These are phyloP conservation scores for Dione vanillae DNA, from an alignment of 2,888 invertebrate genomes.

Conservation along the genomic window DNA sequence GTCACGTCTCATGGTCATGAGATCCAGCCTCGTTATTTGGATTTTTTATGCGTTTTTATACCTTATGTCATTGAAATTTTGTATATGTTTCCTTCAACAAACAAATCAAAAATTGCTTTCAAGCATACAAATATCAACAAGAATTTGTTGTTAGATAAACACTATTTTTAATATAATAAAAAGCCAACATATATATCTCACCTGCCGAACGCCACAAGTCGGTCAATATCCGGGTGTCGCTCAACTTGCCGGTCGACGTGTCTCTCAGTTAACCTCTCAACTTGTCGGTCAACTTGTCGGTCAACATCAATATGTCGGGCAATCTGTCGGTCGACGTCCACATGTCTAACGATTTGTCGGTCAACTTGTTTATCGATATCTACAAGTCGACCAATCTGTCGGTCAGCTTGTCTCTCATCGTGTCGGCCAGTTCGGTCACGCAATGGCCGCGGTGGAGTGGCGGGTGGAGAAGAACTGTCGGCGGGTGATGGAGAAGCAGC, in stretches of 20 bases:
- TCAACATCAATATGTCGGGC: constrained; percentile 7
- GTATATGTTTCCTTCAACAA: too few species aligned
- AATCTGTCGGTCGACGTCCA: constrained; percentile 7
- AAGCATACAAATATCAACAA: too few species aligned
- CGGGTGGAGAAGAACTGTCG: constrained; percentile 77
- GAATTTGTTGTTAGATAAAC: too few species aligned
- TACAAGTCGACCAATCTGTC: background rate
- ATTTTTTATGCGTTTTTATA: too few species aligned
- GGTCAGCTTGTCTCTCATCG: constrained; percentile 65
- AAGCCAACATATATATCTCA: constrained; percentile 9
- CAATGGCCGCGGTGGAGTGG: constrained; percentile 73
- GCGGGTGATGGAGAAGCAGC: constrained; percentile 72
- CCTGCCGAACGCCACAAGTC: constrained; percentile 57
- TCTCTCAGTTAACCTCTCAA: background rate
- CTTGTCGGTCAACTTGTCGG: background rate
- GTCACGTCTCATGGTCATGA: too few species aligned
- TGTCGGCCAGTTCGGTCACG: constrained; percentile 58
- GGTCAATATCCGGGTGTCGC: constrained; percentile 63
- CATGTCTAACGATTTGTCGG: background rate
- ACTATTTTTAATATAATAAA: too few species aligned
- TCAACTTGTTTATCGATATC: constrained; percentile 6
- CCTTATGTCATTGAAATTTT: too few species aligned
- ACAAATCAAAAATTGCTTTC: too few species aligned
- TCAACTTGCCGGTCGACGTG: constrained; percentile 54
- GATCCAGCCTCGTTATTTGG: too few species aligned